Conservation (phyloP, 2,888 invertebrate genomes). For the Xanthia icteritia region DNA sequence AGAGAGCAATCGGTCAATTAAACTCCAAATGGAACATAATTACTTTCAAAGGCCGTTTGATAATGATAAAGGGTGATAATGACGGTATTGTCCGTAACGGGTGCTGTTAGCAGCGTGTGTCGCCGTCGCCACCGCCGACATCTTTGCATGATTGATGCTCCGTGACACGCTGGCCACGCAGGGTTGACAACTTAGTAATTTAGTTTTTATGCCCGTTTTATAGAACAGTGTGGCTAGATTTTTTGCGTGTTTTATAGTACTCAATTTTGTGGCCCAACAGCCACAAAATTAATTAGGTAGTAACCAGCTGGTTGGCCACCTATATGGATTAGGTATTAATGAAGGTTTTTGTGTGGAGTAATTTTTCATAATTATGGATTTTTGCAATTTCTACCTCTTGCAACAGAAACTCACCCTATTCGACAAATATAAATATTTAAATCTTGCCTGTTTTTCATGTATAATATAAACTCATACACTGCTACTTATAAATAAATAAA, state of each 20-base stretch:
- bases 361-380: neutral
- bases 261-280: too few species aligned
- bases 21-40: neutral
- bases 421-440: neutral
- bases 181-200: constrained; percentile 63
- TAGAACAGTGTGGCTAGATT: too few species aligned
- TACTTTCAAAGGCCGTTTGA: neutral
- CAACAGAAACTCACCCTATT: neutral
- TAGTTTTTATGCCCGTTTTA: neutral
- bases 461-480: neutral
- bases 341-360: neutral
- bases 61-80: constrained; percentile 33
- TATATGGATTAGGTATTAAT: neutral
- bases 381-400: neutral
- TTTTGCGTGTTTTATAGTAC: too few species aligned
- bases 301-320: neutral
- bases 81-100: constrained; percentile 33
- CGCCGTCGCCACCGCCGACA: constrained; percentile 65
- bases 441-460: too few species aligned
- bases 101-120: constrained; percentile 39
- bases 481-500: neutral
- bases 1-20: neutral
- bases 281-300: neutral
- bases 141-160: constrained; percentile 81
- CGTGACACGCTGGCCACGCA: constrained; percentile 63